A percentile compares a stretch with the other conserved stretches of the same genome.
These are phyloP conservation scores for Orchesellides sinensis DNA, from an alignment of 2,888 invertebrate species.

Conservation along the genomic window DNA sequence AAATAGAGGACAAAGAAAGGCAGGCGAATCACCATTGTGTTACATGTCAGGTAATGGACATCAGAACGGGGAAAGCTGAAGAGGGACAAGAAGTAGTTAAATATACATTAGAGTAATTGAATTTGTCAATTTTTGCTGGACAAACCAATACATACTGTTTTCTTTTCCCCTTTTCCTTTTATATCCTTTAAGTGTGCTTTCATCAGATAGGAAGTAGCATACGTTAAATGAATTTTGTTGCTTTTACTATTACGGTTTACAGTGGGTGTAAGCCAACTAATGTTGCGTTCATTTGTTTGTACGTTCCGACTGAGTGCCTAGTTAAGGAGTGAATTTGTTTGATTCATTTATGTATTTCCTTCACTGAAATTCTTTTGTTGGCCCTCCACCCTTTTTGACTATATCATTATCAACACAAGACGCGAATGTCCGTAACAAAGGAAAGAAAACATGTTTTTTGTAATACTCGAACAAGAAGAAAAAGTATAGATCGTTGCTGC, in stretches of 20 bases:
- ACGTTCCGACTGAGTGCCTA: conserved; percentile 13
- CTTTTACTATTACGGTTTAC: conserved; percentile 2
- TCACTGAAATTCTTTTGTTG: conserved; percentile 42
- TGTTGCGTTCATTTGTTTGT: conserved; percentile 1
- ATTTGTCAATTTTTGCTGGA: conserved; percentile 56
- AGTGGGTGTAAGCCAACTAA: conserved; percentile 4
- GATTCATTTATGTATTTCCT: conserved; percentile 42
- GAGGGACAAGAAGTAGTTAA: conserved; percentile 49
- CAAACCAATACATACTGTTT: conserved; percentile 45
- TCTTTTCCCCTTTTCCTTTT: conserved; percentile 11
- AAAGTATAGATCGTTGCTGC: conserved; percentile 35
- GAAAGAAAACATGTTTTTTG: conserved; percentile 15
- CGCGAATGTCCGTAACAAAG: neutral
- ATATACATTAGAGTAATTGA: conserved; percentile 68
- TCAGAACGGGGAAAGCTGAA: too few species aligned
- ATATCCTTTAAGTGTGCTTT: neutral
- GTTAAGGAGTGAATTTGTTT: conserved; percentile 37
- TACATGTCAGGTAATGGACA: conserved; percentile 46
- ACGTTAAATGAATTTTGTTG: neutral
- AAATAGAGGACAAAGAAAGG: conserved; percentile 12
- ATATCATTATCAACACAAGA: conserved; percentile 34
- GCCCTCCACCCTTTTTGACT: conserved; percentile 36
- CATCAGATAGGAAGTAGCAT: neutral
- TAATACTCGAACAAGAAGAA: conserved; percentile 20
- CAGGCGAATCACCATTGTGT: conserved; percentile 48